These are phyloP conservation scores for Toxostoma redivivum DNA, from an alignment of 2,113 vertebrate species.

Conservation along the genomic window DNA sequence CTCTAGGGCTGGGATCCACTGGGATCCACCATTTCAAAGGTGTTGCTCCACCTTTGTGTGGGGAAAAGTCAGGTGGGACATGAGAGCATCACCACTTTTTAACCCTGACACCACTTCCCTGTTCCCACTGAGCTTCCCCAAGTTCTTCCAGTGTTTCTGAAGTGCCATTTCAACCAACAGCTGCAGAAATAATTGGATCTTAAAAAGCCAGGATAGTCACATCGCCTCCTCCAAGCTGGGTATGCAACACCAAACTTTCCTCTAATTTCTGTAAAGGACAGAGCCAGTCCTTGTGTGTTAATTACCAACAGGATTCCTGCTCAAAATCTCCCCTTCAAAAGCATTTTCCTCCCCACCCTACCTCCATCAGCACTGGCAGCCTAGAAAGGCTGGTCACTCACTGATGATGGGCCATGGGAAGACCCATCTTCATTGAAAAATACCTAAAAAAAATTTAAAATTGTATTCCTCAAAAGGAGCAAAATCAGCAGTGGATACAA, in stretches of 20 bases:
- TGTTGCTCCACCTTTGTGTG: not conserved
- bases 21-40: not conserved
- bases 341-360: not conserved
- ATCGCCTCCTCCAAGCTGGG: not conserved
- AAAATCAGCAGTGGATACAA: not conserved
- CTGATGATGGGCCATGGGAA: not conserved
- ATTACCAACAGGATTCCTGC: not conserved
- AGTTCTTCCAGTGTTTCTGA: not conserved
- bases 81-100: fast-evolving
- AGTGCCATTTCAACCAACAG: not conserved
- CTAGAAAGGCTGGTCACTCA: not conserved
- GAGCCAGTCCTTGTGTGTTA: not conserved
- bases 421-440: not conserved
- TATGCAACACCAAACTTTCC: not conserved
- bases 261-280: not conserved
- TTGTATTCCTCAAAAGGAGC: not conserved
- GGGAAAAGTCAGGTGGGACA: not conserved
- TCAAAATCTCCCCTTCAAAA: not conserved
- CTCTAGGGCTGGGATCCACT: not conserved
- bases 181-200: not conserved
- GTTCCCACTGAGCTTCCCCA: not conserved
- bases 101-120: not conserved
- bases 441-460: not conserved
- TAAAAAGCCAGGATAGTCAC: not conserved
- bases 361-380: not conserved